A percentile compares a stretch with the other conserved stretches of the same genome.
Conservation (phyloP, 2,113 vertebrate genomes). For the Pao palembangensis region DNA sequence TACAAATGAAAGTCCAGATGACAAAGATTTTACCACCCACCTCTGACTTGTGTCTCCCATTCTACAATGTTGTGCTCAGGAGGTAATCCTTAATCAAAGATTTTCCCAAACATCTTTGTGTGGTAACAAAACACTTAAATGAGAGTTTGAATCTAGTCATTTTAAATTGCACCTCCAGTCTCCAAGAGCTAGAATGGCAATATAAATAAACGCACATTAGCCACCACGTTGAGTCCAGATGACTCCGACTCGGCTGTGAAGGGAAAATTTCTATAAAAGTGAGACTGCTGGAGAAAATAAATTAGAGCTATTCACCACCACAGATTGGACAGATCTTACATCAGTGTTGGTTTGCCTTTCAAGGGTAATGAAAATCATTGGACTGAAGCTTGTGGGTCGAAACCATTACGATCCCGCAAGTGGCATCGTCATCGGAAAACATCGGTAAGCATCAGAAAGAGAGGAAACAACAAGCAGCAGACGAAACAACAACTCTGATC, state of each 20-base stretch:
- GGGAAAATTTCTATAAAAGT: too few relatives aligned
- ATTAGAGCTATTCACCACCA: too few relatives aligned
- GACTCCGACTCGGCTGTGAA: too few relatives aligned
- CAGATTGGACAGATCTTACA: not conserved
- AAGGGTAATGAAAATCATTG: slow-evolving; percentile 87
- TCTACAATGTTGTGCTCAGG: slow-evolving; percentile 90
- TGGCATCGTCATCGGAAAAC: slow-evolving; percentile 78
- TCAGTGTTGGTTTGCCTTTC: slow-evolving; percentile 1
- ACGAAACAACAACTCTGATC: not conserved
- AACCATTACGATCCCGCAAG: slow-evolving; percentile 86
- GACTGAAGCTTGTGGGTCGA: slow-evolving; percentile 84
- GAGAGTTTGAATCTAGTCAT: too few relatives aligned
- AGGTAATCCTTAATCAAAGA: slow-evolving; percentile 61
- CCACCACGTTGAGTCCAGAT: too few relatives aligned
- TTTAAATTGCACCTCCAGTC: too few relatives aligned
- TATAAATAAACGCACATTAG: too few relatives aligned
- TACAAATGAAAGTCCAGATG: slow-evolving; percentile 82
- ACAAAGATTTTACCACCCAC: slow-evolving; percentile 88
- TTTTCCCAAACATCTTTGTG: not conserved
- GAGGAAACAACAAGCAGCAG: not conserved
- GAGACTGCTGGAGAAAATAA: too few relatives aligned
- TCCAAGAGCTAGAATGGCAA: too few relatives aligned
- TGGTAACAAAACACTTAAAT: too few relatives aligned
- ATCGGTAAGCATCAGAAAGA: slow-evolving; percentile 70
- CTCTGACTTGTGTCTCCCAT: slow-evolving; percentile 87